A percentile compares a stretch with the other conserved stretches of the same genome.
These are phyloP conservation scores for Nemoura dubitans DNA, from an alignment of 2,888 invertebrate genomes.

Conservation along the genomic window DNA sequence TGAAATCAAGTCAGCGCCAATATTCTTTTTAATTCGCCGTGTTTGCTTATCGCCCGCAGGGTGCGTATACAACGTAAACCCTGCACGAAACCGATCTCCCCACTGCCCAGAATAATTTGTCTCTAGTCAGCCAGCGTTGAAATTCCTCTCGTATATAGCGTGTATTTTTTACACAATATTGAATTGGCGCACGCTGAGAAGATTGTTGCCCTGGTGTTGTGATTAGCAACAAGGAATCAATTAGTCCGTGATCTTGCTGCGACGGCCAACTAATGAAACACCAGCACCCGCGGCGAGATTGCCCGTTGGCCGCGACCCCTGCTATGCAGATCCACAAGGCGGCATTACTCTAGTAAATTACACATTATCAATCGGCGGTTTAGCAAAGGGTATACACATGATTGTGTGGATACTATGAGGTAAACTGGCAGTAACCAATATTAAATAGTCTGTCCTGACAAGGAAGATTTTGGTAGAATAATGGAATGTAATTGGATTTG, in stretches of 20 bases:
- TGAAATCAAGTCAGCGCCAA: conserved; percentile 37
- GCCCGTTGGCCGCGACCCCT: neutral
- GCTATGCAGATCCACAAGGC: neutral
- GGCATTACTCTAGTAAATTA: conserved; percentile 26
- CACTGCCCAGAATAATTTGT: conserved; percentile 30
- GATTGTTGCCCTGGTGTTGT: conserved; percentile 40
- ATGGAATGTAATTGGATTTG: neutral
- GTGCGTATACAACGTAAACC: conserved; percentile 17
- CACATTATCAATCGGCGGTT: conserved; percentile 37
- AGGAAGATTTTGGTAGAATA: neutral
- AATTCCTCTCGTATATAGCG: conserved; percentile 17
- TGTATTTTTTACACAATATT: conserved; percentile 27
- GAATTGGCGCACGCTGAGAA: conserved; percentile 34
- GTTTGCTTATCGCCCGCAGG: conserved; percentile 42
- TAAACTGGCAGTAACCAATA: conserved; percentile 7
- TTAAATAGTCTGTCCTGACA: neutral
- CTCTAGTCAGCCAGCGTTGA: neutral
- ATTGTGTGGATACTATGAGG: neutral
- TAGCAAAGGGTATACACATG: neutral
- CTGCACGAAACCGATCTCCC: conserved; percentile 44
- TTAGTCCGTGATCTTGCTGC: conserved; percentile 42
- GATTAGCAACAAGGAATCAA: conserved; percentile 50
- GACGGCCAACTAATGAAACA: conserved; percentile 48
- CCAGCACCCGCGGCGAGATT: conserved; percentile 32
- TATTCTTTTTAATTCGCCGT: conserved; percentile 40